phyloP scores from a whole-genome alignment of 2,797 vertebrate genomes.

The Poliocrania exsul region DNA sequence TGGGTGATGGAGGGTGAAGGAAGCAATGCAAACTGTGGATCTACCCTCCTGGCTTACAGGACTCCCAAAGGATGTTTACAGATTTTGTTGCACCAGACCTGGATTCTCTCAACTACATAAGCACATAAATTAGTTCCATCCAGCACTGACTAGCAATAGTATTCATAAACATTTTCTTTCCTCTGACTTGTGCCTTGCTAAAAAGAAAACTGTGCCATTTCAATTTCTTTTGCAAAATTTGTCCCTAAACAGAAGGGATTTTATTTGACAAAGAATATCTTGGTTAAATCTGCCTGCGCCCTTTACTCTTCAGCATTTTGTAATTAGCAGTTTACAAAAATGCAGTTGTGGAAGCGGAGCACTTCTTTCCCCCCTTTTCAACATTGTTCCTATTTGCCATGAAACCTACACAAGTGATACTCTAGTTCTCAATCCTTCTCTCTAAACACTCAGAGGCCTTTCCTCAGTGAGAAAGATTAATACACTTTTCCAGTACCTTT shows the following conservation, averaged over 20 bases:
- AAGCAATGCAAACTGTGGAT: not conserved
- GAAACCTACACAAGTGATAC: not conserved
- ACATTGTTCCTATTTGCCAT: not conserved
- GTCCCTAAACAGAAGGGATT: not conserved
- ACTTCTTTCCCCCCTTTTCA: not conserved
- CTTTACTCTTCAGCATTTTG: not conserved
- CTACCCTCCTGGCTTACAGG: not conserved
- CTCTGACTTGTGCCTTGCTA: not conserved
- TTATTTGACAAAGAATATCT: not conserved
- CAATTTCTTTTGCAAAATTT: not conserved
- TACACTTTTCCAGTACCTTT: not conserved
- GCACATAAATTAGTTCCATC: not conserved
- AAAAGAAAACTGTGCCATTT: not conserved
- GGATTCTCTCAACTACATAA: not conserved
- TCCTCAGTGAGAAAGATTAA: not conserved
- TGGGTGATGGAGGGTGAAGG: not conserved
- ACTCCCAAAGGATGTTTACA: not conserved
- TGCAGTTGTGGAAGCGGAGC: not conserved
- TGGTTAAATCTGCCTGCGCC: not conserved
- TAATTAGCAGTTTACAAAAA: not conserved
- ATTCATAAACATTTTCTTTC: not conserved
- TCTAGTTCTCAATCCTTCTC: not conserved
- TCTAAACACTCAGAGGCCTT: not conserved
- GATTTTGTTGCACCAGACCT: not conserved
- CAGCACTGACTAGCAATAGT: not conserved